Evolutionary conservation across 1,140 invertebrate genomes (phyloP).

Genomic region (Melitaea cinxia): DNA sequence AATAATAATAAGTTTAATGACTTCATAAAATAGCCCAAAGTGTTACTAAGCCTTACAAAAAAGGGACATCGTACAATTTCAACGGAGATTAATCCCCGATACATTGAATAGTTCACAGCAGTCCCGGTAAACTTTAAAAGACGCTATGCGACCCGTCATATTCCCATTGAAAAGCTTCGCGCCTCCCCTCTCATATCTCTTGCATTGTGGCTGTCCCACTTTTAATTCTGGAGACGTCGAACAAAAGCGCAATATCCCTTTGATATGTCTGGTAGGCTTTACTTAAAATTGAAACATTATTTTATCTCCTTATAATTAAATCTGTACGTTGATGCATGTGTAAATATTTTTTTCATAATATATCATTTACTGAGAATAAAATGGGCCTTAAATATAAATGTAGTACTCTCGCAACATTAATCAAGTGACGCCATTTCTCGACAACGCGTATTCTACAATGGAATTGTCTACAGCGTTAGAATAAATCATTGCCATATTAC

Average conservation of each 20-base stretch:
- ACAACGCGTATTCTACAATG: constrained; percentile 47
- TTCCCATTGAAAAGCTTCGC: constrained; percentile 53
- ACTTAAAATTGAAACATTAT: constrained; percentile 6
- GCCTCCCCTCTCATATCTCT: constrained; percentile 37
- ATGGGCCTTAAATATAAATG: neutral
- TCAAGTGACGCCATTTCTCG: constrained; percentile 45
- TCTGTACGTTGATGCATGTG: neutral
- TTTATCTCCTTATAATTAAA: constrained; percentile 40
- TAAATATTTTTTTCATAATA: neutral
- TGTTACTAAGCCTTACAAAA: too few species aligned
- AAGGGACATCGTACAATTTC: neutral
- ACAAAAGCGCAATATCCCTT: constrained; percentile 66
- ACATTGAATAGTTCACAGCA: neutral
- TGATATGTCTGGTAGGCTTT: constrained; percentile 36
- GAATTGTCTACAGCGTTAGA: constrained; percentile 48
- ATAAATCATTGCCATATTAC: constrained; percentile 66
- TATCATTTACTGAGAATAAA: neutral
- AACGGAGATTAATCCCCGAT: neutral
- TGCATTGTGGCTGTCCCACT: constrained; percentile 67
- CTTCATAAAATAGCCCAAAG: neutral
- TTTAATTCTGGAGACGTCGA: constrained; percentile 72
- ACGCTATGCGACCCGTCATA: constrained; percentile 40
- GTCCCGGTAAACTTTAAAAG: constrained; percentile 18
- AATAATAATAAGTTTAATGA: too few species aligned
- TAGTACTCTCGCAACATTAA: constrained; percentile 45